phyloP scores from a whole-genome alignment of 2,797 vertebrate species.

The Tapirus indicus region DNA sequence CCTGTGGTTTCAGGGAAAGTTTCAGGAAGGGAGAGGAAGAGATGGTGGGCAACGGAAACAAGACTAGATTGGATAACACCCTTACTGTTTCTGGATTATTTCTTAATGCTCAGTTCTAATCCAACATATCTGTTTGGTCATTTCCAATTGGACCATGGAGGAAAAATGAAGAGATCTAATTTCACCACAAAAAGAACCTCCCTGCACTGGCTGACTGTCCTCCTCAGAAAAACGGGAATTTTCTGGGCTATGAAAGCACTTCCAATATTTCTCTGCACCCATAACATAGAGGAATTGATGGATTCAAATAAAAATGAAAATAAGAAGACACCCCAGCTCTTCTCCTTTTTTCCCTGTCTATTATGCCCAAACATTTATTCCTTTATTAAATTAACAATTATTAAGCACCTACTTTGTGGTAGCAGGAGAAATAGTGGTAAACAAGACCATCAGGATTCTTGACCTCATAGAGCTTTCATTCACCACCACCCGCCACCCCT shows the following conservation, averaged over 20 bases:
- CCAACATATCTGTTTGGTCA: neutral
- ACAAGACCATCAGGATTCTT: neutral
- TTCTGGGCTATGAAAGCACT: neutral
- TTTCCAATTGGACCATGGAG: neutral
- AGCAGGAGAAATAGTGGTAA: neutral
- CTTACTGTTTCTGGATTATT: neutral
- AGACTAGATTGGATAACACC: neutral
- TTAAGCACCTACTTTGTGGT: neutral
- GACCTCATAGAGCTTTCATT: neutral
- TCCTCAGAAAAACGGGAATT: neutral
- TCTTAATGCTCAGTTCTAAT: neutral
- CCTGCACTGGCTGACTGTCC: neutral
- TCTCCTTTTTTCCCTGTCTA: neutral
- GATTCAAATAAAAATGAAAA: constrained; percentile 28
- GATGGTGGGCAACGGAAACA: neutral
- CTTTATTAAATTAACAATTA: neutral
- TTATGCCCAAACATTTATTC: neutral
- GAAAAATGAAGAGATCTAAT: neutral
- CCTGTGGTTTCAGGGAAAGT: neutral
- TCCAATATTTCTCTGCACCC: neutral
- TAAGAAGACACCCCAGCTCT: neutral
- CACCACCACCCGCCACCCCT: neutral
- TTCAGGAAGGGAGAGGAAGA: neutral
- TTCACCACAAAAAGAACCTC: neutral
- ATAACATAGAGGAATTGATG: neutral